Evolutionary conservation across 2,888 invertebrate species (phyloP).

Genomic region (Netelia melanura): DNA sequence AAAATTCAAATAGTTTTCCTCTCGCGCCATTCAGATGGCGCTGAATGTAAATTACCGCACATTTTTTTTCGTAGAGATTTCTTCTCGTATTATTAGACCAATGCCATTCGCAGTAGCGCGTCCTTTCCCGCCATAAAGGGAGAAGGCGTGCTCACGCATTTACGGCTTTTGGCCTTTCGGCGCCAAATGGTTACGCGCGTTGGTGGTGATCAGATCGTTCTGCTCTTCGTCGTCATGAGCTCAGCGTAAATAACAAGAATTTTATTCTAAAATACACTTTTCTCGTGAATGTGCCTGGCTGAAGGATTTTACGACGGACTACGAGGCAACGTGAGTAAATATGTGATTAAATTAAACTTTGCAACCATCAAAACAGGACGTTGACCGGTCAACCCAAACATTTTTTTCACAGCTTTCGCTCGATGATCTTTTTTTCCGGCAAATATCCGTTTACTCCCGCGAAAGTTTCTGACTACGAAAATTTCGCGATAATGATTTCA

Average conservation of each 20-base stretch:
- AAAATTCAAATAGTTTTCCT: too few relatives aligned
- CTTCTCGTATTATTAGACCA: background rate
- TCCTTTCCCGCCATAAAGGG: slow-evolving; percentile 62
- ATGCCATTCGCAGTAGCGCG: slow-evolving; percentile 6
- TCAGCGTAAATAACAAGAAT: background rate
- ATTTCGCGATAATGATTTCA: background rate
- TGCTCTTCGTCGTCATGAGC: background rate
- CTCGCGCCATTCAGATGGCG: background rate
- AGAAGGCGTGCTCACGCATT: slow-evolving; percentile 39
- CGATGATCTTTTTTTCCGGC: background rate
- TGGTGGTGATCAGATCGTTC: slow-evolving; percentile 20
- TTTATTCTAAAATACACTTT: background rate
- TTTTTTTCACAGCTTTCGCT: background rate
- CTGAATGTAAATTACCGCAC: background rate
- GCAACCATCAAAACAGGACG: too few relatives aligned
- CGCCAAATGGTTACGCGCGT: slow-evolving; percentile 63
- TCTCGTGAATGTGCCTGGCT: background rate
- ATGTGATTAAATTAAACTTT: background rate
- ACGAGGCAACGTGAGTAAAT: slow-evolving; percentile 5
- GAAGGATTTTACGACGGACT: background rate
- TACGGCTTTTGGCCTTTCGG: slow-evolving; percentile 37
- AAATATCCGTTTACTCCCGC: background rate
- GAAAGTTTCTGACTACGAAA: background rate
- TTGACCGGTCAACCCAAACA: background rate
- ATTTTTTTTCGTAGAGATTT: background rate